A percentile compares a stretch with the other conserved stretches of the same genome.
phyloP scores from a whole-genome alignment of 1,140 invertebrate species.

The Formica selysi region DNA sequence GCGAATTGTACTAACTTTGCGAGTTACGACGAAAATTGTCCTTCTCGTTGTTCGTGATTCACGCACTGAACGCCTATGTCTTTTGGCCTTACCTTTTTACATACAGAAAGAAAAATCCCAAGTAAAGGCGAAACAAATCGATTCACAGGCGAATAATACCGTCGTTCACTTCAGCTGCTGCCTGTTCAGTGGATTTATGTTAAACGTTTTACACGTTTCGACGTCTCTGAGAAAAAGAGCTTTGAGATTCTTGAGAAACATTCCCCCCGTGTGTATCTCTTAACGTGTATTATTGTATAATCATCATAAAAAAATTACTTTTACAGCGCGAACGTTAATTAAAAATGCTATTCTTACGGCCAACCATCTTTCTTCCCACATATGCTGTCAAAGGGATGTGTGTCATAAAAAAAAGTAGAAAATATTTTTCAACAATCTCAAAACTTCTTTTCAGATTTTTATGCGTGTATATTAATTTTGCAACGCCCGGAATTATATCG shows the following conservation, averaged over 20 bases:
- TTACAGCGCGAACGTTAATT: conserved; percentile 20
- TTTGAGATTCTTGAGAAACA: conserved; percentile 2
- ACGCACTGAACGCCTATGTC: conserved; percentile 78
- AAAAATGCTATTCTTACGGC: conserved; percentile 31
- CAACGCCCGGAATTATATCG: conserved; percentile 37
- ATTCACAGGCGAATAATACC: conserved; percentile 53
- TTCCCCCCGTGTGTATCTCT: background rate
- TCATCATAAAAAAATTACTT: background rate
- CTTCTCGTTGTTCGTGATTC: conserved; percentile 54
- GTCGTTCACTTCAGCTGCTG: conserved; percentile 42
- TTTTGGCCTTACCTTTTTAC: conserved; percentile 84
- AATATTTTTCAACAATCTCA: conserved; percentile 14
- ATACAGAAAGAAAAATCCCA: conserved; percentile 35
- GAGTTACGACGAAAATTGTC: conserved; percentile 51
- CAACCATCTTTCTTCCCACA: background rate
- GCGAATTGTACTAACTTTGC: conserved; percentile 66
- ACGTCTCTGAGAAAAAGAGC: background rate
- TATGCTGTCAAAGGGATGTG: background rate
- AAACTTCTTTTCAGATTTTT: background rate
- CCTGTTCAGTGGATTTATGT: conserved; percentile 22
- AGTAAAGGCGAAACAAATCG: conserved; percentile 27
- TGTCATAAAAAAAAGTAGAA: background rate
- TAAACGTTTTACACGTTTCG: conserved; percentile 11
- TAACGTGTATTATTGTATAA: background rate
- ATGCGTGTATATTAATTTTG: conserved; percentile 5